Conservation (phyloP, 2,113 vertebrate species). For the rabbit (Oryctolagus cuniculus) region DNA sequence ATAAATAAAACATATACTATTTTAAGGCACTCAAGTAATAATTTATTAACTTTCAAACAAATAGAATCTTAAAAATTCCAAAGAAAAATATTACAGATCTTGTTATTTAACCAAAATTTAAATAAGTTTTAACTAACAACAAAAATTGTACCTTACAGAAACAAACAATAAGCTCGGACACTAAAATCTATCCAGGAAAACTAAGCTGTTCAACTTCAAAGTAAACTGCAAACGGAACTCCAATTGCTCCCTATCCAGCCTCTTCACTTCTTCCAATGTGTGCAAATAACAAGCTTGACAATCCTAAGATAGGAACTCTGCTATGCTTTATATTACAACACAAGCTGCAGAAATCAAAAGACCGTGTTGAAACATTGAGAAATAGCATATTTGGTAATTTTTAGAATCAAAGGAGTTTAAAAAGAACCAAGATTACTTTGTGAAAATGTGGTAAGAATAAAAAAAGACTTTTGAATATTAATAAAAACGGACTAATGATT, state of each 20-base stretch:
- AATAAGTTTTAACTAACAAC: conserved; percentile 9
- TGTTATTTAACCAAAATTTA: conserved; percentile 18
- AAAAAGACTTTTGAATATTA: conserved; percentile 44
- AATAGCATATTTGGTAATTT: conserved; percentile 58
- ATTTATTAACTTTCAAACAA: conserved; percentile 14
- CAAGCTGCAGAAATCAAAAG: conserved; percentile 64
- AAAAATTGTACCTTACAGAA: conserved; percentile 4
- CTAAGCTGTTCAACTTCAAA: not conserved
- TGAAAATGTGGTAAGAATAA: conserved; percentile 65
- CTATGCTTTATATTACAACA: conserved; percentile 44
- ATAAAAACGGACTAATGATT: conserved; percentile 30
- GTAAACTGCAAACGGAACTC: not conserved
- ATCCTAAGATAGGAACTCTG: not conserved
- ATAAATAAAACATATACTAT: conserved; percentile 16
- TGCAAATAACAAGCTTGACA: conserved; percentile 33
- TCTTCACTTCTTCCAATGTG: not conserved
- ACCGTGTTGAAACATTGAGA: conserved; percentile 55
- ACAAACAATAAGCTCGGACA: not conserved
- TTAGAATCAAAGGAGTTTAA: conserved; percentile 62
- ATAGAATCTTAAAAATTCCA: not conserved
- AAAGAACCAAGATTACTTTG: conserved; percentile 65
- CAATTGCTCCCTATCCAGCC: not conserved
- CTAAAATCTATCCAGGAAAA: not conserved
- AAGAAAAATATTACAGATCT: not conserved
- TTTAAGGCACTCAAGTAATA: not conserved